Conservation (phyloP, 2,113 vertebrate species). For the Mormyrus lacerda region DNA sequence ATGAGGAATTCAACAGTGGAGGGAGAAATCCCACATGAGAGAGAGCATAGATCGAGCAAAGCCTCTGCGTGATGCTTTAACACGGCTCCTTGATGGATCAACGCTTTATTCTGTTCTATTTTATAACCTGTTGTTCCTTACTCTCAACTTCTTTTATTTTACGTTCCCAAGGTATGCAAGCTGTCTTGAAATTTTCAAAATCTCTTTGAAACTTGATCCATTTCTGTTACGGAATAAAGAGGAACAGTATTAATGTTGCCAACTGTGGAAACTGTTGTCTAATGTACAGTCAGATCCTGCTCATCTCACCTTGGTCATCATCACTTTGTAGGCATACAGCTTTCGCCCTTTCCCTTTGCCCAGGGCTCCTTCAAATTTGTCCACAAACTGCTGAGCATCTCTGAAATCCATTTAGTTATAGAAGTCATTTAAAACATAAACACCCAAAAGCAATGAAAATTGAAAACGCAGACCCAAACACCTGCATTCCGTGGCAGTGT, state of each 20-base stretch:
- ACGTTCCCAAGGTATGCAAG: constrained; percentile 98
- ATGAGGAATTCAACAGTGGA: neutral
- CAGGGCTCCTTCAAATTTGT: constrained; percentile 93
- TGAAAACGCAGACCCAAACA: neutral
- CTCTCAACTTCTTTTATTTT: constrained; percentile 99
- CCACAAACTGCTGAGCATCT: constrained; percentile 88
- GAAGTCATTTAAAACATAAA: neutral
- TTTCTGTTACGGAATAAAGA: constrained; percentile 68
- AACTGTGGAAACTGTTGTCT: neutral
- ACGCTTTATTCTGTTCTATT: neutral
- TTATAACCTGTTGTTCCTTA: constrained; percentile 49
- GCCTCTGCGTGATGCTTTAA: neutral
- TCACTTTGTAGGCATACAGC: constrained; percentile 87
- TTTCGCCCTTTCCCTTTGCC: constrained; percentile 91
- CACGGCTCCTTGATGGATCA: neutral
- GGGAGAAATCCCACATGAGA: neutral
- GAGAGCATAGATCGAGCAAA: neutral
- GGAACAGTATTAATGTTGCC: neutral
- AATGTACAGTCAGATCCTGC: neutral
- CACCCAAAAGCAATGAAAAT: neutral
- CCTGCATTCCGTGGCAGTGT: too few relatives aligned
- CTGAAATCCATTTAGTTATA: constrained; percentile 46
- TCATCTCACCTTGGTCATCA: constrained; percentile 82
- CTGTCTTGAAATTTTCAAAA: constrained; percentile 91
- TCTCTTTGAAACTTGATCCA: constrained; percentile 98